A percentile compares a stretch with the other conserved stretches of the same genome.
phyloP scores from a whole-genome alignment of 2,113 vertebrate genomes.

The Bubo blakistoni region DNA sequence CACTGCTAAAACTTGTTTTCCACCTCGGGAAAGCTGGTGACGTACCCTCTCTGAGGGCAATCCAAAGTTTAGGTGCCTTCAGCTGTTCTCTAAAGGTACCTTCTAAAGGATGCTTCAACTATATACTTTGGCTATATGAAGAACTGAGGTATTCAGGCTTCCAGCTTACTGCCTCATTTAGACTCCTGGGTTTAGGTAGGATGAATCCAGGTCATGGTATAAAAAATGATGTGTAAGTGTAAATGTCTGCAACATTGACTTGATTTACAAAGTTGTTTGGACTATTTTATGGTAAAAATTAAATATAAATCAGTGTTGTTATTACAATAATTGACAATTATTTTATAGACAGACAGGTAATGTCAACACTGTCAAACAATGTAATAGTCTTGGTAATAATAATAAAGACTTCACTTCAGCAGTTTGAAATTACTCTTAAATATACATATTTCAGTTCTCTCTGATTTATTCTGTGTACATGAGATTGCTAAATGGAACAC shows the following conservation, averaged over 20 bases:
- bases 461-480: background rate
- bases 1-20: background rate
- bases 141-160: background rate
- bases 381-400: background rate
- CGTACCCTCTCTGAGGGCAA: background rate
- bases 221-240: background rate
- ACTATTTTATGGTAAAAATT: background rate
- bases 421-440: background rate
- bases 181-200: background rate
- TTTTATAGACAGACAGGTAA: background rate
- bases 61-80: background rate
- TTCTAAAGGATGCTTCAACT: background rate
- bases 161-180: background rate
- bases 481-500: background rate
- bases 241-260: background rate
- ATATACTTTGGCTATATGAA: background rate
- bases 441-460: background rate
- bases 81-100: background rate
- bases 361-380: background rate
- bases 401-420: background rate
- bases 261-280: background rate
- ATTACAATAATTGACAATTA: background rate
- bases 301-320: background rate
- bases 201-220: background rate
- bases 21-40: background rate